phyloP scores from a whole-genome alignment of 2,113 vertebrate species.

The Glaucidium brasilianum region DNA sequence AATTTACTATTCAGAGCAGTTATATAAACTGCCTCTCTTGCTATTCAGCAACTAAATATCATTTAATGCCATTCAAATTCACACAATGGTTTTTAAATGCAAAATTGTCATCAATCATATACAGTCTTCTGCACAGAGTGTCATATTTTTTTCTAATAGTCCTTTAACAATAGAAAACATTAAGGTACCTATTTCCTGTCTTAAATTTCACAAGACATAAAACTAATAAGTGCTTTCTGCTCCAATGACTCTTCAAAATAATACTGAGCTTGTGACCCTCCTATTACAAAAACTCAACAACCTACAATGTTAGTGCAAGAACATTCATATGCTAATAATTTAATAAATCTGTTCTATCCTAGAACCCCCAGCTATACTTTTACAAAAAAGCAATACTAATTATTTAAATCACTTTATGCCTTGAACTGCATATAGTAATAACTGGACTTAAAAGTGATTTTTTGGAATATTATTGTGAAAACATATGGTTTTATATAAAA shows the following conservation, averaged over 20 bases:
- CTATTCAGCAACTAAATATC: conserved; percentile 3
- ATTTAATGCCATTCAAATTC: background rate
- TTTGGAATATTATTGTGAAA: background rate
- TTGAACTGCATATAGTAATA: background rate
- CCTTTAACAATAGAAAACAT: background rate
- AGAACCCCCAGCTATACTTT: background rate
- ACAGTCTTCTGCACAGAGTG: background rate
- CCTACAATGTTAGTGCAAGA: background rate
- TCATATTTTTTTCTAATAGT: background rate
- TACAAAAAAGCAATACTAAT: background rate
- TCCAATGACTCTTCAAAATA: conserved; percentile 18
- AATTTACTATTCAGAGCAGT: background rate
- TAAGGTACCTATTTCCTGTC: background rate
- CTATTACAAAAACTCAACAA: background rate
- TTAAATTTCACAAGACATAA: background rate
- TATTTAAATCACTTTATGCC: background rate
- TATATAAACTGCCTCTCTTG: background rate
- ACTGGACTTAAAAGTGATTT: background rate
- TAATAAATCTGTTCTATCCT: background rate
- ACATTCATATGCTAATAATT: conserved; percentile 20
- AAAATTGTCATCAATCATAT: conserved; percentile 28
- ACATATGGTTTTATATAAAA: background rate
- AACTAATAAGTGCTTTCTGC: conserved; percentile 8
- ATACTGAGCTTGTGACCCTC: background rate
- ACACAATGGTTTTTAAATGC: conserved; percentile 8